phyloP scores from a whole-genome alignment of 2,888 invertebrate species.

The Liposcelis brunnea region DNA sequence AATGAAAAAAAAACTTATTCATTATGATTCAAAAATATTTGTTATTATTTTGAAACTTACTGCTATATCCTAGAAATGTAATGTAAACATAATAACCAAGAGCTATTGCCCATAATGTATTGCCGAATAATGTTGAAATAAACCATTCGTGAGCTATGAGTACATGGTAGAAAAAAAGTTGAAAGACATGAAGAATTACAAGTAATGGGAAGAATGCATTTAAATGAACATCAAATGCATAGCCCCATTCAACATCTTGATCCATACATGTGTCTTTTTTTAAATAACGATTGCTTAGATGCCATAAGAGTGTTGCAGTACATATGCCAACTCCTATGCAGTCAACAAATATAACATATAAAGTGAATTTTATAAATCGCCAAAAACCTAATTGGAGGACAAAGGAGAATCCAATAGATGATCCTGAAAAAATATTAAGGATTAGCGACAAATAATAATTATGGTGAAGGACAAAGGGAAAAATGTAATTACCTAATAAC shows the following conservation, averaged over 20 bases:
- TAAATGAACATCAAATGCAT: slow-evolving; percentile 94
- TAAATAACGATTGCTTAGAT: slow-evolving; percentile 59
- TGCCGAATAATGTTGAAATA: slow-evolving; percentile 69
- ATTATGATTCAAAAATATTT: neutral
- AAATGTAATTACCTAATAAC: slow-evolving; percentile 52
- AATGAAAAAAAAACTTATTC: slow-evolving; percentile 19
- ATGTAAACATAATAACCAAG: slow-evolving; percentile 88
- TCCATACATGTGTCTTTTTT: slow-evolving; percentile 42
- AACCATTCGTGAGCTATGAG: slow-evolving; percentile 61
- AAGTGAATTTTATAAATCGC: slow-evolving; percentile 62
- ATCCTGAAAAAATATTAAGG: slow-evolving; percentile 43
- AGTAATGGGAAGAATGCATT: slow-evolving; percentile 98
- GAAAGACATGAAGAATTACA: slow-evolving; percentile 80
- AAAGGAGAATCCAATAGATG: slow-evolving; percentile 76
- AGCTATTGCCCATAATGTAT: slow-evolving; percentile 84
- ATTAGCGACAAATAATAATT: slow-evolving; percentile 12
- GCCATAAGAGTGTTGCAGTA: slow-evolving; percentile 82
- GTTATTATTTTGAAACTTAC: slow-evolving; percentile 45
- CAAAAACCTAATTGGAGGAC: slow-evolving; percentile 50
- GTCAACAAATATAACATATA: slow-evolving; percentile 88
- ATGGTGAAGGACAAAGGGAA: too few relatives aligned
- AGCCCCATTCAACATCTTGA: slow-evolving; percentile 93
- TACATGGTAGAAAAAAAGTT: slow-evolving; percentile 73
- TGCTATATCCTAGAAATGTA: slow-evolving; percentile 91
- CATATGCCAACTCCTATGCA: slow-evolving; percentile 77